These are phyloP conservation scores for Patella caerulea DNA, from an alignment of 2,888 invertebrate genomes.

Conservation along the genomic window DNA sequence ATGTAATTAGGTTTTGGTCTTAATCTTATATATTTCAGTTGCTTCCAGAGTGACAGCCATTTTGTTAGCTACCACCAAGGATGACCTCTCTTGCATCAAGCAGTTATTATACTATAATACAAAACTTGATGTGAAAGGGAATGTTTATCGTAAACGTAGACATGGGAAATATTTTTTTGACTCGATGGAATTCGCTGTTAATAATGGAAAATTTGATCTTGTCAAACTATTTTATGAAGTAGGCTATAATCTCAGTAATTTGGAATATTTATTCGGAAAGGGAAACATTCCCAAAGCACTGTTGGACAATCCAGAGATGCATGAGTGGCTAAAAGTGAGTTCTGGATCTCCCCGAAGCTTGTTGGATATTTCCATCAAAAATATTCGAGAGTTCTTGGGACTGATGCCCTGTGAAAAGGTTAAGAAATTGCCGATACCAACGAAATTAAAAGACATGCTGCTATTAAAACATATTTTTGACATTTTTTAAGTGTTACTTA, in stretches of 20 bases:
- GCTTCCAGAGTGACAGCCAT: constrained; percentile 53
- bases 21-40: constrained; percentile 41
- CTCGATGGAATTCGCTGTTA: constrained; percentile 52
- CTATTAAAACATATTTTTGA: constrained; percentile 38
- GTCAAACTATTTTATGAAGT: constrained; percentile 42
- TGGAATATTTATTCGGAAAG: constrained; percentile 36
- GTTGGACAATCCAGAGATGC: constrained; percentile 39
- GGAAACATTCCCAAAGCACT: constrained; percentile 34
- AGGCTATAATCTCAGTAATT: constrained; percentile 48
- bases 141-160: constrained; percentile 39
- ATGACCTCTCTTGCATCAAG: constrained; percentile 43
- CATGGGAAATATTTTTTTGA: constrained; percentile 48
- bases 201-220: constrained; percentile 48
- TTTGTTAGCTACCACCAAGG: constrained; percentile 49
- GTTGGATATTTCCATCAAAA: constrained; percentile 33
- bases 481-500: background rate
- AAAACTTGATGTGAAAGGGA: constrained; percentile 43
- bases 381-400: constrained; percentile 39
- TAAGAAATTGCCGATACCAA: constrained; percentile 48
- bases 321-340: constrained; percentile 36
- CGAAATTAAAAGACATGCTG: constrained; percentile 44
- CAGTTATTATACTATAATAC: constrained; percentile 48
- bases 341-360: constrained; percentile 40
- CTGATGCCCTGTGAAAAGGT: constrained; percentile 36
- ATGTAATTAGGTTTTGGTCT: background rate